Evolutionary conservation across 2,888 invertebrate genomes (phyloP).

Genomic region (Conops quadrifasciatus): DNA sequence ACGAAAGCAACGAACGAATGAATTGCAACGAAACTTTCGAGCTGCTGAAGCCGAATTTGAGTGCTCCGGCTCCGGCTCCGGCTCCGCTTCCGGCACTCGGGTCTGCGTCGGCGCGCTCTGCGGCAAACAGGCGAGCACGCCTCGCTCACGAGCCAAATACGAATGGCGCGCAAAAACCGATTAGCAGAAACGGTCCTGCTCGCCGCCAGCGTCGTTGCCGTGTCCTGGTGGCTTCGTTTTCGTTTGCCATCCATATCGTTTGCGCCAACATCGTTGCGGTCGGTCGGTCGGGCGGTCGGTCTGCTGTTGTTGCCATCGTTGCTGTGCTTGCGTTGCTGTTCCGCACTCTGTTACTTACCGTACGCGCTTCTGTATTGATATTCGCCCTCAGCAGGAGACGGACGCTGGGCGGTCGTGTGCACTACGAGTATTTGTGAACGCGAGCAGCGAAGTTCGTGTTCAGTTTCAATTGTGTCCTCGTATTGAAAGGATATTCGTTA

Average conservation of each 20-base stretch:
- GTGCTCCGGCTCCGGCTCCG: too few relatives aligned
- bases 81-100: too few relatives aligned
- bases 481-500: conserved; percentile 67
- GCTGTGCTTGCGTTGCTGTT: neutral
- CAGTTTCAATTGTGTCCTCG: conserved; percentile 67
- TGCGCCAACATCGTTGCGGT: conserved; percentile 1
- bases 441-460: conserved; percentile 62
- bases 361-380: conserved; percentile 41
- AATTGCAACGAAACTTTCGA: neutral
- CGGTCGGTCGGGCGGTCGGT: too few relatives aligned
- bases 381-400: conserved; percentile 21
- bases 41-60: neutral
- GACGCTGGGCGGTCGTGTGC: conserved; percentile 42
- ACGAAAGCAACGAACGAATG: too few relatives aligned
- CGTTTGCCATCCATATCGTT: too few relatives aligned
- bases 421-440: conserved; percentile 65
- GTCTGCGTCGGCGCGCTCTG: conserved; percentile 1
- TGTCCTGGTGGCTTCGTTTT: conserved; percentile 5
- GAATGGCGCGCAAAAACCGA: neutral
- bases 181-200: neutral
- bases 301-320: conserved; percentile 3
- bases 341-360: conserved; percentile 3
- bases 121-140: too few relatives aligned
- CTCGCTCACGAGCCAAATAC: neutral
- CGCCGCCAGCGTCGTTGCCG: neutral